phyloP scores from a whole-genome alignment of 2,113 vertebrate species.

The Monopterus albus region DNA sequence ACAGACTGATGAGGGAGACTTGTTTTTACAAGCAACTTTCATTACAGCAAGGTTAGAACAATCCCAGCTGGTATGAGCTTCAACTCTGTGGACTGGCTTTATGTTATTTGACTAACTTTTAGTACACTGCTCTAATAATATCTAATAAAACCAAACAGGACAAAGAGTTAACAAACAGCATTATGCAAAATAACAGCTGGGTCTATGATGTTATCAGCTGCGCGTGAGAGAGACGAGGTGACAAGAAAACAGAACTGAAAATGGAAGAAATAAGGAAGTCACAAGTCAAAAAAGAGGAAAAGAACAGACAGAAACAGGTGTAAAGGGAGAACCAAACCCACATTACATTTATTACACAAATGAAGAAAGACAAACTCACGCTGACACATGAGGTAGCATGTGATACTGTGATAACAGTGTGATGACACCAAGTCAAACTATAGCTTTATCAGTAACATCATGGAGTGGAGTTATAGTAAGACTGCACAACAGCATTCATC shows the following conservation, averaged over 20 bases:
- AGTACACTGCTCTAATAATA: too few species aligned
- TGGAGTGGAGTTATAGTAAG: neutral
- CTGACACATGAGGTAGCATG: neutral
- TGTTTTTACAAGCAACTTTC: neutral
- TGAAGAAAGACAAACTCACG: neutral
- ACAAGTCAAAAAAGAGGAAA: slow-evolving; percentile 13
- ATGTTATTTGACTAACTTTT: too few species aligned
- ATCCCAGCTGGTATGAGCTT: neutral
- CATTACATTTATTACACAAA: neutral
- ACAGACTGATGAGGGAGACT: neutral
- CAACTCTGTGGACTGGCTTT: neutral
- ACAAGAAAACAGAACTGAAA: neutral
- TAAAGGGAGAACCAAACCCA: neutral
- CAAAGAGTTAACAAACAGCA: neutral
- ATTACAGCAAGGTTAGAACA: neutral
- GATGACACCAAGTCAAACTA: neutral
- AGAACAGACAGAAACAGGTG: slow-evolving; percentile 21
- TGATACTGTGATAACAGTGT: neutral
- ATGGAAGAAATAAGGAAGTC: slow-evolving; percentile 4
- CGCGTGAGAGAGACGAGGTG: neutral
- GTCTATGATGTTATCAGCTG: neutral
- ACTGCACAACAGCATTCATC: neutral
- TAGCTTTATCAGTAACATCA: neutral
- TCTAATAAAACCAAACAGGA: too few species aligned
- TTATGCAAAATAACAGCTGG: neutral